Percentiles rank a stretch among this genome's conserved stretches.
phyloP scores from a whole-genome alignment of 2,113 vertebrate species.

The Bambusicola thoracicus region DNA sequence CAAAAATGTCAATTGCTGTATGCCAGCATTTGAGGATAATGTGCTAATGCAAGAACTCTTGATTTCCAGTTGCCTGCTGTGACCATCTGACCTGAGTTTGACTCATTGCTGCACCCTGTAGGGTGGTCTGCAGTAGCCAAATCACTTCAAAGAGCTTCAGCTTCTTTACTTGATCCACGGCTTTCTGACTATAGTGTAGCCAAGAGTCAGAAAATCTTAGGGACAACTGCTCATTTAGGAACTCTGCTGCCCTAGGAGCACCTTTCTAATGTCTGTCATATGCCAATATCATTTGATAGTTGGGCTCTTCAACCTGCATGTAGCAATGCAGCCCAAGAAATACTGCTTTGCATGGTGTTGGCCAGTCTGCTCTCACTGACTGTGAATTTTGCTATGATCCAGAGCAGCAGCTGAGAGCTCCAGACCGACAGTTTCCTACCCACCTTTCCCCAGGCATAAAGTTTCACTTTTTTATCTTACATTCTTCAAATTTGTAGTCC shows the following conservation, averaged over 20 bases:
- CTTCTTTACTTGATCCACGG: background rate
- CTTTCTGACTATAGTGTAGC: background rate
- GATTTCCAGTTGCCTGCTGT: conserved; percentile 8
- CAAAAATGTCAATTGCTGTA: background rate
- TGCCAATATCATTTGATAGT: background rate
- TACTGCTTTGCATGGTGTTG: background rate
- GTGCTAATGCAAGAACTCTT: background rate
- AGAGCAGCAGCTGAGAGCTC: background rate
- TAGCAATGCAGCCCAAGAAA: background rate
- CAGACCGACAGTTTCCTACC: background rate
- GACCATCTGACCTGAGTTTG: conserved; percentile 15
- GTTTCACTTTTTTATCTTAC: background rate
- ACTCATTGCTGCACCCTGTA: background rate
- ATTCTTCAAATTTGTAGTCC: background rate
- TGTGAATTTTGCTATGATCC: background rate
- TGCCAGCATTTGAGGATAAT: background rate
- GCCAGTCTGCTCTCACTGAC: background rate
- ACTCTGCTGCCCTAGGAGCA: too few relatives aligned
- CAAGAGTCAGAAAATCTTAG: background rate
- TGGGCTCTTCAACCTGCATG: background rate
- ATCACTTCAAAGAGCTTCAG: background rate
- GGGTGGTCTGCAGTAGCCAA: background rate
- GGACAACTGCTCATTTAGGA: background rate
- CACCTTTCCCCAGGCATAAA: background rate
- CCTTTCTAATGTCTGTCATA: background rate